Evolutionary conservation across 2,797 vertebrate species (phyloP).

Genomic region (Numenius phaeopus): DNA sequence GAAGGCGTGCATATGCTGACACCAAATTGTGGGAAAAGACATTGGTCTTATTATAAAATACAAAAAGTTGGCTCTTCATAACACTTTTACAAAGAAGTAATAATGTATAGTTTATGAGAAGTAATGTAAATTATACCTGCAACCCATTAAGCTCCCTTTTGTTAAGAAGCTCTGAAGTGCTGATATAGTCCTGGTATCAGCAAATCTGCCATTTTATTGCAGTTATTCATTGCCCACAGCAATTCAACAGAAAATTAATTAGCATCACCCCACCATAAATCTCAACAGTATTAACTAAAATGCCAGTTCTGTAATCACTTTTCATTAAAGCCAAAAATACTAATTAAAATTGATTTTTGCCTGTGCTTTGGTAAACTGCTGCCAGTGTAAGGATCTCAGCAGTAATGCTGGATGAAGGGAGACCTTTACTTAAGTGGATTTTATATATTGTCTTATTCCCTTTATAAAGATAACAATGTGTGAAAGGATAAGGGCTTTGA

Average conservation of each 20-base stretch:
- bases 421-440: conserved; percentile 81
- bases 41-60: conserved; percentile 55
- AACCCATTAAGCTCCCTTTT: conserved; percentile 75
- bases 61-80: conserved; percentile 48
- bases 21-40: conserved; percentile 63
- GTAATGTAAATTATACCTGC: conserved; percentile 75
- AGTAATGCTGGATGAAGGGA: conserved; percentile 70
- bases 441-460: conserved; percentile 69
- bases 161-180: conserved; percentile 77
- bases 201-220: conserved; percentile 80
- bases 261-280: conserved; percentile 82
- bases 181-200: conserved; percentile 77
- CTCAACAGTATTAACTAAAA: conserved; percentile 84
- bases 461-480: conserved; percentile 79
- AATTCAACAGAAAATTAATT: conserved; percentile 87
- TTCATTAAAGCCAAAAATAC: conserved; percentile 86
- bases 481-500: conserved; percentile 67
- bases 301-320: conserved; percentile 86
- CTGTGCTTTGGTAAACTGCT: conserved; percentile 79
- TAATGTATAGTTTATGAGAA: conserved; percentile 68
- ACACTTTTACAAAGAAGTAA: conserved; percentile 69
- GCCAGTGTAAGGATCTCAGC: conserved; percentile 70
- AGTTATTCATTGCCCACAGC: conserved; percentile 79
- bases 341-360: conserved; percentile 88
- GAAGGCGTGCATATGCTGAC: conserved; percentile 43